phyloP scores from a whole-genome alignment of 2,113 vertebrate genomes.

The Sialia sialis region DNA sequence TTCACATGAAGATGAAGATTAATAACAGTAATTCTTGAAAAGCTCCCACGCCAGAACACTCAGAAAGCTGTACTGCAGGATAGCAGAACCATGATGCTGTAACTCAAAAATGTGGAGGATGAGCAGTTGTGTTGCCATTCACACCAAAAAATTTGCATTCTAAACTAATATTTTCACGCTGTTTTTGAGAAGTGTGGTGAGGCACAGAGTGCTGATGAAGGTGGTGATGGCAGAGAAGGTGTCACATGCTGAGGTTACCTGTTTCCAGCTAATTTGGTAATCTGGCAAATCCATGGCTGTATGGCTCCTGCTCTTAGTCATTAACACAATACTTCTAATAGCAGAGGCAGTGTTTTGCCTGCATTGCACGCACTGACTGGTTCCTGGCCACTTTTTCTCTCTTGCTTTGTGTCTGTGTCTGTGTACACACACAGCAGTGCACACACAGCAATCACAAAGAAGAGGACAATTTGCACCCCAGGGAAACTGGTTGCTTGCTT shows the following conservation, averaged over 20 bases:
- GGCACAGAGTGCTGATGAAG: background rate
- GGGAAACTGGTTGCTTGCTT: background rate
- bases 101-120: background rate
- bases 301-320: background rate
- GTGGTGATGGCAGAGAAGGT: background rate
- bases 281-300: background rate
- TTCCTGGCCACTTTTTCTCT: background rate
- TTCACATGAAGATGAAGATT: background rate
- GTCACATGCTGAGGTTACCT: background rate
- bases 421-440: accelerated
- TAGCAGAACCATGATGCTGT: background rate
- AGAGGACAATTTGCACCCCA: background rate
- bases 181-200: background rate
- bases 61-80: background rate
- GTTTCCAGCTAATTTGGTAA: background rate
- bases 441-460: background rate
- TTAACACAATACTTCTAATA: background rate
- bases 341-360: background rate
- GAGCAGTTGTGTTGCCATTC: background rate
- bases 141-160: background rate
- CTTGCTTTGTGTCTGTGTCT: background rate
- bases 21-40: background rate
- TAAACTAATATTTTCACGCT: background rate
- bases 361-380: background rate
- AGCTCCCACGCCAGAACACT: background rate